These are phyloP conservation scores for Ephydatia muelleri DNA, from an alignment of 37 sponge, comb jelly and placozoan species.

Conservation along the genomic window DNA sequence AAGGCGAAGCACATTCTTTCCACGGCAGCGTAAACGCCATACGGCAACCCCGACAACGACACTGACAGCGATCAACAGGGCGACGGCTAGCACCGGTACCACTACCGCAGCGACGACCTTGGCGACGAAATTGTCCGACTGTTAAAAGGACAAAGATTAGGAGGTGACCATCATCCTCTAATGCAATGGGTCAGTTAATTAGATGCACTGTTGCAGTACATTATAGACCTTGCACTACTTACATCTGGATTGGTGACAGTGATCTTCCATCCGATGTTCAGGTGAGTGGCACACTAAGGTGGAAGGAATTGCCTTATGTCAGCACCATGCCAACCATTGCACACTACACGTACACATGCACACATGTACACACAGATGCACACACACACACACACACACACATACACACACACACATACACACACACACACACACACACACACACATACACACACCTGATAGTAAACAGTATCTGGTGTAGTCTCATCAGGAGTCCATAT, in stretches of 20 bases:
- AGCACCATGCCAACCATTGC: too few relatives aligned
- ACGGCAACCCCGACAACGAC: background rate
- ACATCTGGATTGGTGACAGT: background rate
- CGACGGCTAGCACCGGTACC: background rate
- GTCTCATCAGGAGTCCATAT: conserved; percentile 58
- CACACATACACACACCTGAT: conserved; percentile 33
- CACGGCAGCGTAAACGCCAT: too few relatives aligned
- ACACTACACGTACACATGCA: background rate
- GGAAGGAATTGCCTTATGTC: background rate
- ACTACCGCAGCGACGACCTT: background rate
- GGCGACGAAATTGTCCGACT: background rate
- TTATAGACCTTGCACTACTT: background rate
- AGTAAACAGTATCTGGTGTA: conserved; percentile 64
- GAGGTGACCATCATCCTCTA: background rate
- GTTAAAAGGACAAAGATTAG: background rate
- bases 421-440: background rate
- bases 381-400: background rate
- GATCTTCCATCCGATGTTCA: conserved; percentile 63
- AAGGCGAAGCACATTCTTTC: too few relatives aligned
- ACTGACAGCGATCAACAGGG: background rate
- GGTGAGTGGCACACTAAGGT: conserved; percentile 65
- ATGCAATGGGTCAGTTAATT: too few relatives aligned
- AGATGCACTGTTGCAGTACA: too few relatives aligned
- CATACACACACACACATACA: background rate
- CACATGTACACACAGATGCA: too few relatives aligned